phyloP scores from a whole-genome alignment of 92 coral and sea anemone genomes.

The Nematostella vectensis region DNA sequence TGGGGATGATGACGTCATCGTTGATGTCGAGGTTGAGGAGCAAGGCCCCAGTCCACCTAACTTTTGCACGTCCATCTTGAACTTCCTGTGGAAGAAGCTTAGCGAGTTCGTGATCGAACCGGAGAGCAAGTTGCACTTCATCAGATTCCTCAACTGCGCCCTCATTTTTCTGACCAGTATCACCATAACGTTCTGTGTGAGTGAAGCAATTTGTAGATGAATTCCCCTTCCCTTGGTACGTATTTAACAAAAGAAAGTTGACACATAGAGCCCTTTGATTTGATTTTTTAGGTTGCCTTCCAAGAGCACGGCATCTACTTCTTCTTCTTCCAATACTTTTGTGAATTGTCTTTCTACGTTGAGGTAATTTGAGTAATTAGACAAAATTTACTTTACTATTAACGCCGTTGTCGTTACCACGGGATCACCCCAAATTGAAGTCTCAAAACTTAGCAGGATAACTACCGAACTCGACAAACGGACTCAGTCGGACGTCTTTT shows the following conservation, averaged over 20 bases:
- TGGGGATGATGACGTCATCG: conserved; percentile 2
- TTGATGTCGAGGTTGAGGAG: neutral
- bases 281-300: conserved; percentile 50
- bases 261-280: neutral
- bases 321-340: conserved; percentile 46
- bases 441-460: too few species aligned
- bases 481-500: too few species aligned
- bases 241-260: too few species aligned
- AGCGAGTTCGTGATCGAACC: conserved; percentile 56
- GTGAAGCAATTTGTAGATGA: conserved; percentile 2
- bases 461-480: too few species aligned
- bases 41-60: too few species aligned
- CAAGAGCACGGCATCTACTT: conserved; percentile 58
- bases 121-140: conserved; percentile 51
- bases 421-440: too few species aligned
- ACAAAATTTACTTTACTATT: too few species aligned
- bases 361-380: conserved; percentile 49
- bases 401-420: too few species aligned
- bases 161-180: conserved; percentile 52
- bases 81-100: conserved; percentile 33
- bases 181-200: conserved; percentile 67
- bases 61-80: too few species aligned
- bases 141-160: conserved; percentile 53
- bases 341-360: conserved; percentile 55
- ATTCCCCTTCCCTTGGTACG: too few species aligned